These are phyloP conservation scores for Atta colombica DNA, from an alignment of 1,140 invertebrate species.

Conservation along the genomic window DNA sequence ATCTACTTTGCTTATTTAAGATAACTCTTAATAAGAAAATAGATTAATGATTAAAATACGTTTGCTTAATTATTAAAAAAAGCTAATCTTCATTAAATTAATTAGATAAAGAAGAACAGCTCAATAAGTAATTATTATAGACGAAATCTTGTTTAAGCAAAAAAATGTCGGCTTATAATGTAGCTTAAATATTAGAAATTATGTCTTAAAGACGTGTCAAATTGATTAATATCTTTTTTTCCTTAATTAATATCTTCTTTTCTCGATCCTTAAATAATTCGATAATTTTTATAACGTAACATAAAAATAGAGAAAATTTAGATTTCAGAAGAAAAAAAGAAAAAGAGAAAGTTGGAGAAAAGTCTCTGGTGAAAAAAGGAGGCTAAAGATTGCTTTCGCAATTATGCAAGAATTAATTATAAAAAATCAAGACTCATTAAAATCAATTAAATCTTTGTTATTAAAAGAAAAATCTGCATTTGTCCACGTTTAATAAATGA, in stretches of 20 bases:
- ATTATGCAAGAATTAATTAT: not conserved
- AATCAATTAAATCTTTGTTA: not conserved
- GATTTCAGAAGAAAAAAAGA: not conserved
- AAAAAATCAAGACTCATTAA: not conserved
- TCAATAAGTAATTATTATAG: not conserved
- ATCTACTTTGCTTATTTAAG: not conserved
- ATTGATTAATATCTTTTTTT: not conserved
- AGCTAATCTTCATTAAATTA: not conserved
- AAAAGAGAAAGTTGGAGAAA: not conserved
- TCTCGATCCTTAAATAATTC: not conserved
- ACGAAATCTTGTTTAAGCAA: conserved; percentile 4
- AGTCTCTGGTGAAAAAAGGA: not conserved
- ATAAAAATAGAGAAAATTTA: not conserved
- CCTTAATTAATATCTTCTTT: not conserved
- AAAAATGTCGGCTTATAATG: not conserved
- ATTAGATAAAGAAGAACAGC: not conserved
- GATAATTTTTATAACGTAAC: not conserved
- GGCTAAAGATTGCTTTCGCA: not conserved
- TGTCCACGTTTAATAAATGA: not conserved
- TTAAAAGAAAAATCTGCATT: conserved; percentile 6
- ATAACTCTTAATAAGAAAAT: not conserved
- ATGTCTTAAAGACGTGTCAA: not conserved
- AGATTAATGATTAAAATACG: not conserved
- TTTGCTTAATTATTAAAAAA: not conserved
- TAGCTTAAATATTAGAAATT: not conserved